These are phyloP conservation scores for Sphaeramia orbicularis DNA, from an alignment of 2,797 vertebrate species.

Conservation along the genomic window DNA sequence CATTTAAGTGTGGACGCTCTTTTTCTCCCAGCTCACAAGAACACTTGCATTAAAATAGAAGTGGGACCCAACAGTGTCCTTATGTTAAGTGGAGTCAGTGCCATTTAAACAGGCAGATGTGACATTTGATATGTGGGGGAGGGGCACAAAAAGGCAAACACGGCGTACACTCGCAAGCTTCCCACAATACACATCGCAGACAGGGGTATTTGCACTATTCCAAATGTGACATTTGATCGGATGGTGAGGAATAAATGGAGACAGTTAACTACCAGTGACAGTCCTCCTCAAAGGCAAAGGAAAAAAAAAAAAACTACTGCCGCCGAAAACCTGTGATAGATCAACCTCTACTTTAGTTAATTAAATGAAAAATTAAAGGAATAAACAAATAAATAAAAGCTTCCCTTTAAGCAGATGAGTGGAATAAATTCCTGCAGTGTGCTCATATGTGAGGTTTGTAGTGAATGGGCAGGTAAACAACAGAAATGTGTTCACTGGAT, in stretches of 20 bases:
- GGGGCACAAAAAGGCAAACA: conserved; percentile 55
- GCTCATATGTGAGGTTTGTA: conserved; percentile 40
- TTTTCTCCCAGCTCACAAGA: conserved; percentile 14
- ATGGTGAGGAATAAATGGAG: conserved; percentile 46
- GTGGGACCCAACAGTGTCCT: conserved; percentile 39
- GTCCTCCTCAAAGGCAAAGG: conserved; percentile 7
- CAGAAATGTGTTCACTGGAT: conserved; percentile 39
- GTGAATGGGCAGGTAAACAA: conserved; percentile 60
- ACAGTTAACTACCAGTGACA: conserved; percentile 27
- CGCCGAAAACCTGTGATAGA: conserved; percentile 23
- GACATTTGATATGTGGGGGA: conserved; percentile 65
- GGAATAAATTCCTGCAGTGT: conserved; percentile 40
- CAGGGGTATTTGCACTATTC: conserved; percentile 67
- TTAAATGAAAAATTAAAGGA: conserved; percentile 17
- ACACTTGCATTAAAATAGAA: conserved; percentile 51
- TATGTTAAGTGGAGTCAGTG: conserved; percentile 75
- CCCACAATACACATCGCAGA: conserved; percentile 32
- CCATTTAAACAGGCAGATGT: conserved; percentile 77
- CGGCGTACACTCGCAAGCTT: conserved; percentile 42
- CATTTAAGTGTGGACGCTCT: conserved; percentile 23
- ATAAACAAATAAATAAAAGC: conserved; percentile 24
- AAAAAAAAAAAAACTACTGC: conserved; percentile 46
- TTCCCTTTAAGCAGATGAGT: conserved; percentile 14
- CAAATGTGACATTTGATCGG: conserved; percentile 71
- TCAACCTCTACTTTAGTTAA: conserved; percentile 33